A percentile compares a stretch with the other conserved stretches of the same genome.
Evolutionary conservation across 2,888 invertebrate genomes (phyloP).

Genomic region (Barypeithes pellucidus): DNA sequence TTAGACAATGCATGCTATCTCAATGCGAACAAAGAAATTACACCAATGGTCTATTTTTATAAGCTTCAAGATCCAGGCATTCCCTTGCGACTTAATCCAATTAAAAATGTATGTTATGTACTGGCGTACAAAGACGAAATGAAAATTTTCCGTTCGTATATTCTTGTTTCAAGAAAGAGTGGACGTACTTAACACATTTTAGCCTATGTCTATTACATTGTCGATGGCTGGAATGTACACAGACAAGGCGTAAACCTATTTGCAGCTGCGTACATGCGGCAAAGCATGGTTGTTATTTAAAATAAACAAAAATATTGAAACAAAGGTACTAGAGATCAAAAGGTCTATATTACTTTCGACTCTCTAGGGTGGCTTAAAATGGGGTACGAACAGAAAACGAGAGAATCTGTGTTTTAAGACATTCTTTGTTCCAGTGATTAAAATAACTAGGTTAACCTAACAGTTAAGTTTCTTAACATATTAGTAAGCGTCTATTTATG

Average conservation of each 20-base stretch:
- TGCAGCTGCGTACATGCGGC: no score
- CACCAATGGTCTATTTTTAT: not conserved
- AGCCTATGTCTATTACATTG: not conserved
- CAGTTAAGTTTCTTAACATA: no score
- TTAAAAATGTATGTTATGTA: constrained; percentile 15
- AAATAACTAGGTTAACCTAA: no score
- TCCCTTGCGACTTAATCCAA: constrained; percentile 2
- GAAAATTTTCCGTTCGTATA: not conserved
- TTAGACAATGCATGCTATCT: not conserved
- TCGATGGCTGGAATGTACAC: not conserved
- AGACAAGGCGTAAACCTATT: not conserved
- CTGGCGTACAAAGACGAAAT: not conserved
- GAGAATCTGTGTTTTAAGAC: no score
- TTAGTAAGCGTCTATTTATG: no score
- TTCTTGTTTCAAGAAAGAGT: not conserved
- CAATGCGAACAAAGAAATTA: not conserved
- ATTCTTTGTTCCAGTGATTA: no score
- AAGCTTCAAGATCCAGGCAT: not conserved
- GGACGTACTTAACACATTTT: not conserved
- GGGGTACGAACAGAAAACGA: no score
- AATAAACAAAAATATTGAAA: no score
- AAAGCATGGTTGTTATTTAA: no score
- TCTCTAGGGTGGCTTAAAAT: no score
- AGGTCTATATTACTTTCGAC: no score
- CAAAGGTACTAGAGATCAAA: no score